phyloP scores from a whole-genome alignment of 2,888 invertebrate genomes.

The Autographa pulchrina region DNA sequence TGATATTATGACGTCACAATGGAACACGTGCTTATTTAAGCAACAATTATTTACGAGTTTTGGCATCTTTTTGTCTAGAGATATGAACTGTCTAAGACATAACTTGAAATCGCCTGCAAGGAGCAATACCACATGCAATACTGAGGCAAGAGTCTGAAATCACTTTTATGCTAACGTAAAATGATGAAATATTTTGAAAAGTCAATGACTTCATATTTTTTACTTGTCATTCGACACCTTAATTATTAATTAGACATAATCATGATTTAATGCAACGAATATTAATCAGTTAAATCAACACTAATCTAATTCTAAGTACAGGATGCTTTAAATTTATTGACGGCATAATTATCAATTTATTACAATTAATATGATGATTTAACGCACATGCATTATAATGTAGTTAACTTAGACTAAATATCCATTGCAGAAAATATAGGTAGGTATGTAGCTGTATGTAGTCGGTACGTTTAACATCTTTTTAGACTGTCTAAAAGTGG shows the following conservation, averaged over 20 bases:
- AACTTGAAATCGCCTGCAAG: too few species aligned
- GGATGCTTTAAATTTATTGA: constrained; percentile 29
- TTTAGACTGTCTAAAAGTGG: too few species aligned
- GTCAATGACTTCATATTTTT: background rate
- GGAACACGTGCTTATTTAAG: background rate
- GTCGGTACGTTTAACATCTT: too few species aligned
- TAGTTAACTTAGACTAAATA: background rate
- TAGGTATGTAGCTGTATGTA: too few species aligned
- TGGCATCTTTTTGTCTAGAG: too few species aligned
- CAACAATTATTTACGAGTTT: background rate
- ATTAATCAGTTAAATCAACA: constrained; percentile 2
- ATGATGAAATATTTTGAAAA: background rate
- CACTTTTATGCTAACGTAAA: background rate
- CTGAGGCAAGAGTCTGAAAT: background rate
- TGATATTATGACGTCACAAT: background rate
- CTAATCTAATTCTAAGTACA: constrained; percentile 18
- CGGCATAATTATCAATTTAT: constrained; percentile 19
- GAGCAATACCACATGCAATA: too few species aligned
- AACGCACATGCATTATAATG: background rate
- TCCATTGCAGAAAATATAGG: background rate
- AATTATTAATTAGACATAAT: background rate
- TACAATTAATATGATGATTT: constrained; percentile 25
- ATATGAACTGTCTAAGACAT: too few species aligned
- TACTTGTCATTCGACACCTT: background rate
- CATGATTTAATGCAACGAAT: background rate